Evolutionary conservation across 2,113 vertebrate species (phyloP), one percentile per base, ranked within the genome.

Genomic region (Paralichthys olivaceus): DNA sequence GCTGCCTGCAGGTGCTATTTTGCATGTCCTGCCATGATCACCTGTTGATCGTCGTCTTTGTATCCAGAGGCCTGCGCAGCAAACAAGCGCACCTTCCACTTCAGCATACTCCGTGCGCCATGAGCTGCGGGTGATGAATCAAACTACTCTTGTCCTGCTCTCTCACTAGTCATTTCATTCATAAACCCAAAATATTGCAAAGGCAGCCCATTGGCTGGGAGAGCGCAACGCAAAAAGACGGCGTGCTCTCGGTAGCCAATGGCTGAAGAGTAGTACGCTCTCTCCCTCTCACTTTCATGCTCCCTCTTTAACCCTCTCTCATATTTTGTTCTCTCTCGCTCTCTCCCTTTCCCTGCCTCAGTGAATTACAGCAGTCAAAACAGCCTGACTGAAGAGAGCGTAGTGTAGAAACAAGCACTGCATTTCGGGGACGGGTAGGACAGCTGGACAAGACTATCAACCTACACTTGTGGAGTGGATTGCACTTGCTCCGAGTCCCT

Each of bases 151-250:
- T 56, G 76, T 84, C 71, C 78, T 81, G 84, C 55, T 28, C 55
- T 28, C 55, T 86, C 80, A 82, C 81, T 88, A 72, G 68, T 80
- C 71, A 19, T 60, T 90, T 90, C 92, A 93, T 93, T 93, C 92
- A 93, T 82, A 90, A 93, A 91, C 84, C 90, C 85, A 87, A 93
- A 93, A 91, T 90, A 64, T 84, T 72, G 58, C 61, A 64, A 15
- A 37, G 66, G 72, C 45, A 49, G 28, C 72, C 25, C 49, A 90
- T 92, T 91, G 91, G 92, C 84, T 72, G 47, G 22, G 60, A 63
- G 32, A 45, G 29, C 20, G 32, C 57, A 11, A 69, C 89, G 84
- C 80, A 83, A 87, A 89, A 91, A 88, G 83, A 90, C 86, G 81
- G 26, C 78, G 65, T 49, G 69, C 79, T 73, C 68, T 63, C 32